Percentiles rank a stretch among this genome's conserved stretches.
Evolutionary conservation across 2,797 vertebrate species (phyloP).

Genomic region (Pachyuromys duprasi): DNA sequence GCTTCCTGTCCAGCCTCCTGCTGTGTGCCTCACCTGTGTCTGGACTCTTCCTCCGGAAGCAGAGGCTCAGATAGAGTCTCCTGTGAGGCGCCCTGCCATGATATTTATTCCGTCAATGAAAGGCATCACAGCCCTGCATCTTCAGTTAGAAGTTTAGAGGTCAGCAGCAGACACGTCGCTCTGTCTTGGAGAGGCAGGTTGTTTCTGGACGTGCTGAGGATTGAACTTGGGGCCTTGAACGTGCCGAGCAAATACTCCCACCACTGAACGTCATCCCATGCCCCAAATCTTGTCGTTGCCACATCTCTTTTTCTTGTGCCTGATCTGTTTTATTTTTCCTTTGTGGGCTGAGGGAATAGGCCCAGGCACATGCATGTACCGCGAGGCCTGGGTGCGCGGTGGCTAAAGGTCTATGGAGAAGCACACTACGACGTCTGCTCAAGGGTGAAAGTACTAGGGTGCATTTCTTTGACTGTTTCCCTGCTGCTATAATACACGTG

Average conservation of each 20-base stretch:
- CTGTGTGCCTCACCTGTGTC: background rate
- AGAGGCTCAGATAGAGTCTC: background rate
- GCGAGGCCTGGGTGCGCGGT: background rate
- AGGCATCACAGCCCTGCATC: background rate
- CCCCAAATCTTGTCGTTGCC: too few relatives aligned
- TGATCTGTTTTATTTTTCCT: background rate
- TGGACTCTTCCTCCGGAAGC: background rate
- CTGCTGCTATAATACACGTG: too few relatives aligned
- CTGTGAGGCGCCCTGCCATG: background rate
- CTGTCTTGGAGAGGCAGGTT: too few relatives aligned
- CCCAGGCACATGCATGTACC: background rate
- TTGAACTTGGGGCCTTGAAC: background rate
- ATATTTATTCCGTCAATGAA: background rate
- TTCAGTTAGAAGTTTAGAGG: background rate
- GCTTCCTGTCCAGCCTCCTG: background rate
- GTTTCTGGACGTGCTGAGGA: background rate
- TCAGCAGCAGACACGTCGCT: background rate
- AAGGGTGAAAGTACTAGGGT: background rate
- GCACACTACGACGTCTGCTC: background rate
- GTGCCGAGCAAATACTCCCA: background rate
- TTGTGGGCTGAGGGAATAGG: background rate
- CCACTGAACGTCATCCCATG: background rate
- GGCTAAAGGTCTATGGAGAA: background rate
- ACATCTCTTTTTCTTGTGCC: background rate
- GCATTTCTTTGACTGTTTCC: background rate